These are phyloP conservation scores for Dasyprocta punctata DNA, from an alignment of 2,113 vertebrate genomes.

Conservation along the genomic window DNA sequence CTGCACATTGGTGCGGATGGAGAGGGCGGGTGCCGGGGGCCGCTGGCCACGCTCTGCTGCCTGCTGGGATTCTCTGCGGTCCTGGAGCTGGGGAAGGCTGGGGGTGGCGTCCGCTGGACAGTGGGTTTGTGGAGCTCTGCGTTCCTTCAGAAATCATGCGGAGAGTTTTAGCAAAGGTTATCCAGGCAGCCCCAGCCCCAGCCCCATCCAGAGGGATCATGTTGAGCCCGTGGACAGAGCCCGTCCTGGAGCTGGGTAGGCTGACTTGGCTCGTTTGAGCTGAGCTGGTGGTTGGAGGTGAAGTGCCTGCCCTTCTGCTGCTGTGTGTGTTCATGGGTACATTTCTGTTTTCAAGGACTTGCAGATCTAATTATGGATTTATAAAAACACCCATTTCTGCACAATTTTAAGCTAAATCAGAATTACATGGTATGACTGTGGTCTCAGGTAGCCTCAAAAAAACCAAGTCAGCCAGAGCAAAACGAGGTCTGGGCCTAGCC, in stretches of 20 bases:
- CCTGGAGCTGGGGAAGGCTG: background rate
- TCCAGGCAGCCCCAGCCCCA: background rate
- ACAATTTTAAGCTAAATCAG: conserved; percentile 32
- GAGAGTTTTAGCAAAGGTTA: background rate
- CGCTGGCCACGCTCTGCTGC: accelerated
- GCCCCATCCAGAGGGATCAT: background rate
- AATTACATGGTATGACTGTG: background rate
- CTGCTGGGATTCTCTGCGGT: background rate
- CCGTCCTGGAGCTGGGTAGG: background rate
- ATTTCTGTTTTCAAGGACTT: background rate
- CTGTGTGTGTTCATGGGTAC: background rate
- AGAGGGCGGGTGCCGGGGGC: background rate
- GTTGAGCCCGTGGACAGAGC: background rate
- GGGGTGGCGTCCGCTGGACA: background rate
- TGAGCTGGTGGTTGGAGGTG: background rate
- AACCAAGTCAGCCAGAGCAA: background rate
- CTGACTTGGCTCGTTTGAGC: background rate
- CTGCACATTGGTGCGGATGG: background rate
- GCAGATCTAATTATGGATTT: background rate
- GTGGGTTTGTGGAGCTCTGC: background rate
- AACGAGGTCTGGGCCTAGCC: background rate
- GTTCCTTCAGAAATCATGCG: background rate
- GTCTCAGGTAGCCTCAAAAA: background rate
- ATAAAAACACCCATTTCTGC: background rate
- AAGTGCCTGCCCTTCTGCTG: background rate